Evolutionary conservation across 2,797 vertebrate genomes (phyloP), one percentile per base, ranked within the genome.

Genomic region (Oreochromis grahami): DNA sequence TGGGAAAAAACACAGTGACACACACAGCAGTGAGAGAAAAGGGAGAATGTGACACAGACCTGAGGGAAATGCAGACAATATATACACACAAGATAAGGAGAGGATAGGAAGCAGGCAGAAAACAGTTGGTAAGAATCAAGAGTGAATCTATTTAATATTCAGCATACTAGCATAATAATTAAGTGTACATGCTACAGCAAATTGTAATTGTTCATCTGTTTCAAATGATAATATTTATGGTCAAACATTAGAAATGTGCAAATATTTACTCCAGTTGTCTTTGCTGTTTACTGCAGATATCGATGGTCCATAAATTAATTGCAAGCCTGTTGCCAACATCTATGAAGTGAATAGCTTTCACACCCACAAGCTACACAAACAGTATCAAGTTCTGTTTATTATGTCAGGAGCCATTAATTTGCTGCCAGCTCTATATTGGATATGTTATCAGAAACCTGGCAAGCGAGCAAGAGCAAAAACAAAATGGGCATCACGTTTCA

Each of bases 341-440:
- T 87, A 85, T 91, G 68, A 89, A 87, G 85, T 84, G 89, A 93
- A 92, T 86, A 87, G 63, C 83, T 84, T 87, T 91, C 83, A 86
- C 88, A 87, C 76, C 88, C 82, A 84, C 76, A 79, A 86, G 84
- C 89, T 81, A 86, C 74, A 86, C 85, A 92, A 93, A 90, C 83
- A 53, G 52, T 88, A 94, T 92, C 63, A 81, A 94, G 87, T 93
- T 93, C 53, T 92, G 90, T 93, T 95, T 89, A 92, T 92, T 90
- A 92, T 91, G 91, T 95, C 92, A 90, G 93, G 81, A 92, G 88
- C 52, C 87, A 93, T 94, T 94, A 58, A 94, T 95, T 92, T 94
- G 87, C 90, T 86, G 90, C 89, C 91, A 90, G 86, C 91, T 90
- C 91, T 77, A 83, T 92, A 93, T 92, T 91, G 89, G 92, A 88